Percentiles rank a stretch among this genome's conserved stretches.
Conservation (phyloP, 2,113 vertebrate species). For the Polypterus bichir region DNA sequence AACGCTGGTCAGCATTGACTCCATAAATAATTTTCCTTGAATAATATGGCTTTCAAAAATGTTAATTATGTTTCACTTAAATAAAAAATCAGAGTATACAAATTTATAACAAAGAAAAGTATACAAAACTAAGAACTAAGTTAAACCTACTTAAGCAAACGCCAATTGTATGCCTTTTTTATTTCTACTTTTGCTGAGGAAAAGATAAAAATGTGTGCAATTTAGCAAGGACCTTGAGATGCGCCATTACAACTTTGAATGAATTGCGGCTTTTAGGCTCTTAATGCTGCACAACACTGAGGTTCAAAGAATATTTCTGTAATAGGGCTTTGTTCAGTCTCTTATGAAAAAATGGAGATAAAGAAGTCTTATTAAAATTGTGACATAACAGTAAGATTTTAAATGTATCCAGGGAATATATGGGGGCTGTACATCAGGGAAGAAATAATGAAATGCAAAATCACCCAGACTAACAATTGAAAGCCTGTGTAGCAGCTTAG, state of each 20-base stretch:
- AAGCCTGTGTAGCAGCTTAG: constrained; percentile 87
- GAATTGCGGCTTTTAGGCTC: background rate
- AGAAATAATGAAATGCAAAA: constrained; percentile 83
- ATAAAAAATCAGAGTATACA: too few relatives aligned
- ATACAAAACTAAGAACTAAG: too few relatives aligned
- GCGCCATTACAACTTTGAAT: background rate
- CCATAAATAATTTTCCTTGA: too few relatives aligned
- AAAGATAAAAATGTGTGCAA: too few relatives aligned
- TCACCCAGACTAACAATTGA: constrained; percentile 70
- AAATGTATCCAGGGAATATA: constrained; percentile 28
- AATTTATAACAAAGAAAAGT: too few relatives aligned
- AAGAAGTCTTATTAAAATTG: constrained; percentile 66
- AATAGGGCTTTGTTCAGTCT: constrained; percentile 42
- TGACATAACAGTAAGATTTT: constrained; percentile 44
- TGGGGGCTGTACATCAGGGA: constrained; percentile 60
- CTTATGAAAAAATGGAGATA: constrained; percentile 56
- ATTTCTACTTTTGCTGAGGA: too few relatives aligned
- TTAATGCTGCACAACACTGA: constrained; percentile 12
- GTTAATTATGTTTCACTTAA: too few relatives aligned
- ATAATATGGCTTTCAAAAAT: too few relatives aligned
- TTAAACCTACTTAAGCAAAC: too few relatives aligned
- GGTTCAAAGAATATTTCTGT: constrained; percentile 42
- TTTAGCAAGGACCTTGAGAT: too few relatives aligned
- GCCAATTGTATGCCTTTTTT: too few relatives aligned
- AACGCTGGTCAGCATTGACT: too few relatives aligned